A percentile compares a stretch with the other conserved stretches of the same genome.
Conservation (phyloP, 92 coral and sea anemone genomes). For the Epizoanthus scotinus region DNA sequence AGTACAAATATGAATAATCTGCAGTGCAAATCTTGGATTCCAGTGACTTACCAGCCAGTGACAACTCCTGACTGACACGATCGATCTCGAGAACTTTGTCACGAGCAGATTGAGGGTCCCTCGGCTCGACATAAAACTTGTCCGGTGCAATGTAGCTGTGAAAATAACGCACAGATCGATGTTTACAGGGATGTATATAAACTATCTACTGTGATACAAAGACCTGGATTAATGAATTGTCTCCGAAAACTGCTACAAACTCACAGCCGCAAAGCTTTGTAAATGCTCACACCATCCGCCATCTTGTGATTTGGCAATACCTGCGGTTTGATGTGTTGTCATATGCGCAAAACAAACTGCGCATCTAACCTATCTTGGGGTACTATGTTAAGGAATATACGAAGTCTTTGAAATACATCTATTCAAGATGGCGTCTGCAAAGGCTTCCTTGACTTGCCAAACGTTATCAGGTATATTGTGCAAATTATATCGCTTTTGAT, state of each 20-base stretch:
- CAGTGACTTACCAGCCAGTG: constrained; percentile 70
- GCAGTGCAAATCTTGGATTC: neutral
- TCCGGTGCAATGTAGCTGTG: constrained; percentile 90
- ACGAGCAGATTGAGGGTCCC: constrained; percentile 80
- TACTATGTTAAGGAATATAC: constrained; percentile 17
- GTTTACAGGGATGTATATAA: neutral
- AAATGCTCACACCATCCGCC: constrained; percentile 77
- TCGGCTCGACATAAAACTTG: constrained; percentile 92
- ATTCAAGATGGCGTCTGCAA: constrained; percentile 62
- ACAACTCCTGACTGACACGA: constrained; percentile 91
- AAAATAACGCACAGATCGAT: neutral
- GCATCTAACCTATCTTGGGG: constrained; percentile 15
- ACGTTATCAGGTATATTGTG: constrained; percentile 7
- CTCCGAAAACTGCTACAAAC: constrained; percentile 33
- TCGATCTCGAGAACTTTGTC: constrained; percentile 91
- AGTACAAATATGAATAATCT: neutral
- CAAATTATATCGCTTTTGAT: neutral
- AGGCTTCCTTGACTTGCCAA: neutral
- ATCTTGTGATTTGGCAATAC: constrained; percentile 60
- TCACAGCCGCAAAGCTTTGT: constrained; percentile 82
- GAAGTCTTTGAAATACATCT: neutral
- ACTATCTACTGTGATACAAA: neutral
- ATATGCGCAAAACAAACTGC: constrained; percentile 3
- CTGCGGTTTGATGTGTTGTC: neutral
- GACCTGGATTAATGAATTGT: neutral